Base-by-base conservation (phyloP, 2,888 invertebrate genomes). In the Melangyna quadrimaculata region DNA sequence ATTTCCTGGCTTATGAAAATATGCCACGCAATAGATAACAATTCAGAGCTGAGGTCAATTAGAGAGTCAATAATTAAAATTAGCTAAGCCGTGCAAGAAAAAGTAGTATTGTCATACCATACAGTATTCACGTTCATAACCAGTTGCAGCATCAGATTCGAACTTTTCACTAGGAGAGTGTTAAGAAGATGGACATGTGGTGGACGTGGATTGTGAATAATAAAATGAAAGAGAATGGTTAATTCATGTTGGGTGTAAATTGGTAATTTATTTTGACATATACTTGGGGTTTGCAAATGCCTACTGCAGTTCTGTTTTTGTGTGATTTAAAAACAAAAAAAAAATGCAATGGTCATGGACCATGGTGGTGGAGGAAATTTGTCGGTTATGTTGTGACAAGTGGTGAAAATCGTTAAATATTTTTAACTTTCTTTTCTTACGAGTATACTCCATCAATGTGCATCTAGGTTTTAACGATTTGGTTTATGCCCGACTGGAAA, bases 21-120 rank as follows among this genome's bases (percentile, higher is more conserved):
- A 1, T 32, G 29, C 55, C 17, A 55, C 17, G 22, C 59, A 37
- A 59, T 8, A 59, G 37, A 59, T 22, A 22, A 22, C 19, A 35
- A 57, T 12, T 19, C 35, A 32, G 57, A 8, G 59, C 17, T 22
- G 8, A 1, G 22, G 37, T 10, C 59, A 37, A 37, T 59, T 59
- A 59, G 59, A 59, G 22, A 37, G 59, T 37, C 14, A 19, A 43
- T 43, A 65, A 43, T 45, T 45, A 65, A 59, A 59, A 59, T 22
- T 35, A 35, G 22, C 57, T 35, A 35, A 59, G 57, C 19, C 57
- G 14, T 37, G 35, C 22, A 14, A 59, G 35, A 59, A 59, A 59
- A 59, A 24, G 51, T 51, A 37, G 59, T 59, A 37, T 22, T 59
- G 59, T 59, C 35, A 22, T 59, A 6, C 9, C 43, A 45, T 3